These are phyloP conservation scores for Bombus consobrinus DNA, from an alignment of 1,140 invertebrate genomes.

Conservation along the genomic window DNA sequence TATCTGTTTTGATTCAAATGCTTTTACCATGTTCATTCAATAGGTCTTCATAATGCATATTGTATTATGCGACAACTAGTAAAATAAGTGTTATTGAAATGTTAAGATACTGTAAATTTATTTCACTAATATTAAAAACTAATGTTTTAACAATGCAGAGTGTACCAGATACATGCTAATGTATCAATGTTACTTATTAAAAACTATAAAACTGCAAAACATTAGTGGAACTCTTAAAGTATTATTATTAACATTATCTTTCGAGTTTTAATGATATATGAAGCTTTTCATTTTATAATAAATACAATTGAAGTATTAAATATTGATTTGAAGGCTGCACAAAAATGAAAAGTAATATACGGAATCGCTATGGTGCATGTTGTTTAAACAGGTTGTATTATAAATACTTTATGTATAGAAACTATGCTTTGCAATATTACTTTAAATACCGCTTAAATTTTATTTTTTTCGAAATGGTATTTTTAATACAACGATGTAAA, in stretches of 20 bases:
- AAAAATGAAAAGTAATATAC: slow-evolving; percentile 17
- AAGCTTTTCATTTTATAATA: neutral
- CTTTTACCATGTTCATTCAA: slow-evolving; percentile 30
- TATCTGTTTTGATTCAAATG: slow-evolving; percentile 26
- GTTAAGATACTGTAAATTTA: neutral
- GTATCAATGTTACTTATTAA: slow-evolving; percentile 3
- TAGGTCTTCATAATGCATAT: slow-evolving; percentile 20
- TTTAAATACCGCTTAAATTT: slow-evolving; percentile 8
- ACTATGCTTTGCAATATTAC: slow-evolving; percentile 23
- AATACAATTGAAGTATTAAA: slow-evolving; percentile 26
- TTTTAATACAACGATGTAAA: slow-evolving; percentile 3
- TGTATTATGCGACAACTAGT: slow-evolving; percentile 13
- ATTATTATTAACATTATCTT: slow-evolving; percentile 42
- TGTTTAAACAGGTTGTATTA: slow-evolving; percentile 37
- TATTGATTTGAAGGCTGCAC: slow-evolving; percentile 29
- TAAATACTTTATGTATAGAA: slow-evolving; percentile 45
- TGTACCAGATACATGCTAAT: neutral
- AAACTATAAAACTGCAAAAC: slow-evolving; percentile 2
- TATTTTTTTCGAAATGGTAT: slow-evolving; percentile 7
- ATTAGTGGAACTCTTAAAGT: slow-evolving; percentile 32
- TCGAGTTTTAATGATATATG: slow-evolving; percentile 20
- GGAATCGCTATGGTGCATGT: neutral
- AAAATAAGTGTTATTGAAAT: slow-evolving; percentile 25
- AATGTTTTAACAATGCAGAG: slow-evolving; percentile 29
- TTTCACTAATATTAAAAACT: slow-evolving; percentile 14